Conservation (phyloP, 2,113 vertebrate species). For the Macroglossus sobrinus region DNA sequence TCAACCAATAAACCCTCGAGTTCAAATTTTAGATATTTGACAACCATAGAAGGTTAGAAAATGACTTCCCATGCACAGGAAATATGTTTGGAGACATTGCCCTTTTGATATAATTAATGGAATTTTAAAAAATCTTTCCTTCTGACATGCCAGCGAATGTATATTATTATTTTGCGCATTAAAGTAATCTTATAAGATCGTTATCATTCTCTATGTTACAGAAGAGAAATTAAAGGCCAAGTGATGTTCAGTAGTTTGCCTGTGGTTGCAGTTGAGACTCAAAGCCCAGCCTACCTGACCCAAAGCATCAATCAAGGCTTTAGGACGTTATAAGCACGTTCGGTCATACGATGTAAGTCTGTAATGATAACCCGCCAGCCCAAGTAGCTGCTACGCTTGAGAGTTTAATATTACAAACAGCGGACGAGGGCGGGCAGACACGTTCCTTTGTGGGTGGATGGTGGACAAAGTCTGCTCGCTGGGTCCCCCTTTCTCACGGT, state of each 20-base stretch:
- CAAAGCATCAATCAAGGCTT: background rate
- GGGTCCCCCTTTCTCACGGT: background rate
- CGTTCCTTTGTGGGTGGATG: background rate
- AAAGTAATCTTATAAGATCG: background rate
- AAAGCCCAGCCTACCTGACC: background rate
- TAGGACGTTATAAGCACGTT: background rate
- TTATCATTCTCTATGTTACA: background rate
- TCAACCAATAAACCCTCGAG: background rate
- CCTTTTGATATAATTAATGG: background rate
- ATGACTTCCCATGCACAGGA: background rate
- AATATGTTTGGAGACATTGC: background rate
- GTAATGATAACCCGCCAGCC: background rate
- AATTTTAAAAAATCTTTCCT: background rate
- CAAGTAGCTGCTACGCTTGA: background rate
- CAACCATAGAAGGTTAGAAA: constrained; percentile 2
- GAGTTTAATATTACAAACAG: background rate
- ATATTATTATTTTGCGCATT: background rate
- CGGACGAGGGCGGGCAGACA: background rate
- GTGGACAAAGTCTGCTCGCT: too few relatives aligned
- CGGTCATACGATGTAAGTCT: background rate
- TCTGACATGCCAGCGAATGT: background rate
- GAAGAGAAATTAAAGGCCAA: background rate
- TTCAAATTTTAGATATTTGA: constrained; percentile 5
- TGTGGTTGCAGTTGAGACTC: background rate
- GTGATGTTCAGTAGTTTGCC: background rate